Percentiles rank a stretch among this genome's conserved stretches.
Evolutionary conservation across 2,888 invertebrate species (phyloP).

Genomic region (Cryptocheilus praepositus): DNA sequence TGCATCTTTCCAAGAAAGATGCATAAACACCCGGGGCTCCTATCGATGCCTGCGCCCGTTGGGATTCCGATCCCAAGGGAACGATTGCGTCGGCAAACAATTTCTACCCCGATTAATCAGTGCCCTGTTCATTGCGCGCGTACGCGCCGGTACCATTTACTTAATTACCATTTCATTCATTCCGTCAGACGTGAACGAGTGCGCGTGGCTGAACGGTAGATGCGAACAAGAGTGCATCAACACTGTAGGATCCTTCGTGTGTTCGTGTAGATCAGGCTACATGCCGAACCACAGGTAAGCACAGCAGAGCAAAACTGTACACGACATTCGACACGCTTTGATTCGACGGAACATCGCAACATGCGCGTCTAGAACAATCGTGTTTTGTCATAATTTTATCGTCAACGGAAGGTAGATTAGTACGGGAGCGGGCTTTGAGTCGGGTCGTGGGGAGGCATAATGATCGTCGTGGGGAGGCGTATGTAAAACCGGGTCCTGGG

Average conservation of each 20-base stretch:
- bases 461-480: too few species aligned
- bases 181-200: slow-evolving; percentile 70
- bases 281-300: slow-evolving; percentile 60
- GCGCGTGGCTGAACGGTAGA: slow-evolving; percentile 68
- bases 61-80: slow-evolving; percentile 57
- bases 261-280: slow-evolving; percentile 67
- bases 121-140: background rate
- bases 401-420: too few species aligned
- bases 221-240: slow-evolving; percentile 73
- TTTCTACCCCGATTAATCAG: background rate
- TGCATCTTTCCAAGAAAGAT: slow-evolving; percentile 62
- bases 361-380: too few species aligned
- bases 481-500: too few species aligned
- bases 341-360: too few species aligned
- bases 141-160: background rate
- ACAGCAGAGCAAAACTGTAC: background rate
- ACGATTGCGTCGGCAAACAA: slow-evolving; percentile 64
- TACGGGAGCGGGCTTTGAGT: too few species aligned
- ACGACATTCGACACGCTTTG: too few species aligned
- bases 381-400: background rate
- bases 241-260: slow-evolving; percentile 68
- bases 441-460: too few species aligned
- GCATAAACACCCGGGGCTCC: slow-evolving; percentile 68
- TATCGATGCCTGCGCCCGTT: slow-evolving; percentile 66
- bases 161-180: slow-evolving; percentile 1